A percentile compares a stretch with the other conserved stretches of the same genome.
Evolutionary conservation across 2,113 vertebrate species (phyloP).

Genomic region (Picathartes gymnocephalus): DNA sequence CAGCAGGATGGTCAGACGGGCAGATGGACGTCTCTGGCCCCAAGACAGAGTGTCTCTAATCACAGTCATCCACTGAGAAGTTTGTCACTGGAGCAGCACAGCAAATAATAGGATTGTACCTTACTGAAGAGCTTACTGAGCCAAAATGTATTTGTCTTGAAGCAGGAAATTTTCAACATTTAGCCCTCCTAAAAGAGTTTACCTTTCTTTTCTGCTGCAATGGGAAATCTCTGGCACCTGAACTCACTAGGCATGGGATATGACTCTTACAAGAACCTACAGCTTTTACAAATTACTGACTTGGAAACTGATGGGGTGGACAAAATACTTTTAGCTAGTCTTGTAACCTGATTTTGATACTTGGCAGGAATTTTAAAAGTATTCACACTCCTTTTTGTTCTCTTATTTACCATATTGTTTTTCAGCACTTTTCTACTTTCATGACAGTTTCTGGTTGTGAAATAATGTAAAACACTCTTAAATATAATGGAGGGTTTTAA

Average conservation of each 20-base stretch:
- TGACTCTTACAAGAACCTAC: neutral
- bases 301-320: neutral
- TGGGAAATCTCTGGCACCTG: neutral
- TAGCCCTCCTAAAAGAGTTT: neutral
- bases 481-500: neutral
- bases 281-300: neutral
- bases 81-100: neutral
- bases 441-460: neutral
- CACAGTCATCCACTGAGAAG: neutral
- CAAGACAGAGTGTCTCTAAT: neutral
- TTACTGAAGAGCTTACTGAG: neutral
- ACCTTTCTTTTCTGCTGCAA: neutral
- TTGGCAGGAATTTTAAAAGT: neutral
- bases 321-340: neutral
- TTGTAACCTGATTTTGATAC: neutral
- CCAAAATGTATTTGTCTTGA: neutral
- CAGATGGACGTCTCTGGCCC: constrained; percentile 46
- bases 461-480: neutral
- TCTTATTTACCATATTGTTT: neutral
- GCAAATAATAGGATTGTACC: neutral
- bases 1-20: constrained; percentile 46
- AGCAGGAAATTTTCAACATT: neutral
- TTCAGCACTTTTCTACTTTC: neutral
- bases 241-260: neutral
- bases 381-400: neutral